phyloP scores from a whole-genome alignment of 2,113 vertebrate species.

The Corapipo altera region DNA sequence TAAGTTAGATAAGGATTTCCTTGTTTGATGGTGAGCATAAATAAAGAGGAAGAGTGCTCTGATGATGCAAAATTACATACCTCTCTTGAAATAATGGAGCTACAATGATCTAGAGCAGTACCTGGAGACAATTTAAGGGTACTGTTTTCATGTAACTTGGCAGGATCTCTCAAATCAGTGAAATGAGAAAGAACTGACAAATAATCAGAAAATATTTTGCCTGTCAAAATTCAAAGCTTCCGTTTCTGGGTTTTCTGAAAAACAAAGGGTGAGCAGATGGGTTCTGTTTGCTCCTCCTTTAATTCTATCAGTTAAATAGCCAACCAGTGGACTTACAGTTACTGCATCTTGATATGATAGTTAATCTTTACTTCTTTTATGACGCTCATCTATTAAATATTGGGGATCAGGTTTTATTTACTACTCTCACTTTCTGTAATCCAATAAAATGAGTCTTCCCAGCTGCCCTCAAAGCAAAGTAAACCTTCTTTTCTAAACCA shows the following conservation, averaged over 20 bases:
- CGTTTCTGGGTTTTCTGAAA: neutral
- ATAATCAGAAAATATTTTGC: neutral
- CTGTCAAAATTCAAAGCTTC: slow-evolving; percentile 16
- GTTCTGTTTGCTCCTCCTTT: slow-evolving; percentile 4
- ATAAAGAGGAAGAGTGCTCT: neutral
- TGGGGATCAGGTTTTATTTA: slow-evolving; percentile 31
- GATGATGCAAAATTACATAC: neutral
- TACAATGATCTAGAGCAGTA: neutral
- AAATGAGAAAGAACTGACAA: neutral
- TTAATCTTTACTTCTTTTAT: slow-evolving; percentile 17
- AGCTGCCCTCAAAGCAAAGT: slow-evolving; percentile 26
- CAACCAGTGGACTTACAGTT: neutral
- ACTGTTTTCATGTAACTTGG: slow-evolving; percentile 14
- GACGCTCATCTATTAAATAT: slow-evolving; percentile 30
- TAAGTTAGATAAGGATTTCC: neutral
- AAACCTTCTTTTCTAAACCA: slow-evolving; percentile 26
- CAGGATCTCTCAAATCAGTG: neutral
- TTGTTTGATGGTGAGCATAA: slow-evolving; percentile 6
- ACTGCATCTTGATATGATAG: neutral
- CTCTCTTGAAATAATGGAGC: slow-evolving; percentile 9
- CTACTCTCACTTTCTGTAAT: slow-evolving; percentile 14
- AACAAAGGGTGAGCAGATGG: neutral
- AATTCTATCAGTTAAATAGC: neutral
- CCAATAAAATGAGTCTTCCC: slow-evolving; percentile 10
- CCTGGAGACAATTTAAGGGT: slow-evolving; percentile 7